Percentiles rank a stretch among this genome's conserved stretches.
Evolutionary conservation across 2,797 vertebrate species (phyloP).

Genomic region (Alauda arvensis): DNA sequence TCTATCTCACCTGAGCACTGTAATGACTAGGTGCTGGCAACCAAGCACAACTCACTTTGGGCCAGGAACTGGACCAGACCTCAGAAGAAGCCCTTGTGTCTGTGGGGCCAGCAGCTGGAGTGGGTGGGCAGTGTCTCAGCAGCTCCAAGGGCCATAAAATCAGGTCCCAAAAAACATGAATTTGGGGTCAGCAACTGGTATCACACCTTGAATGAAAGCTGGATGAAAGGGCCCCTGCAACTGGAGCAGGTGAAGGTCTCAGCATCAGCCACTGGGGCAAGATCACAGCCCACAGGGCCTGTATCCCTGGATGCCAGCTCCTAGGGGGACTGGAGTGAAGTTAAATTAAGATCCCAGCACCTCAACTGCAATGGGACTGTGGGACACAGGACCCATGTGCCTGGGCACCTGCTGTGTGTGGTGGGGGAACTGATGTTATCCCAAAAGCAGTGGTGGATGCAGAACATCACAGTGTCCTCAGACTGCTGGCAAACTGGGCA

Average conservation of each 20-base stretch:
- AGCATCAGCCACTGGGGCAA: neutral
- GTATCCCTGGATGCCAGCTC: neutral
- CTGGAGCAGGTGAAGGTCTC: neutral
- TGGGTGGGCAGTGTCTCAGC: neutral
- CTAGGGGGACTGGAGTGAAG: neutral
- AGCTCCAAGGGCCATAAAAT: neutral
- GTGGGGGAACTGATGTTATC: neutral
- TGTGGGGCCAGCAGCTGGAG: neutral
- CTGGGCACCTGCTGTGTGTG: neutral
- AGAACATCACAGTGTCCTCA: neutral
- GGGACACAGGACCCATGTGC: neutral
- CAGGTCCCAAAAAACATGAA: neutral
- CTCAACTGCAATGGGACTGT: neutral
- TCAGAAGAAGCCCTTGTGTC: neutral
- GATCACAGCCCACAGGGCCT: neutral
- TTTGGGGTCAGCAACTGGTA: neutral
- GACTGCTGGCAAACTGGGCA: neutral
- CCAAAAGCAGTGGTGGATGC: accelerated
- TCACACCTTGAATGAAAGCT: neutral
- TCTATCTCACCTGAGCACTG: accelerated
- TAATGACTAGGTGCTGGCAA: neutral
- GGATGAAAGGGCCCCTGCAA: neutral
- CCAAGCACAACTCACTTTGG: accelerated
- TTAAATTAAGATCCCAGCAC: neutral
- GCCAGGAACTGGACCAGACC: neutral